These are phyloP conservation scores for Cuniculus paca DNA, from an alignment of 2,797 vertebrate genomes.

Conservation along the genomic window DNA sequence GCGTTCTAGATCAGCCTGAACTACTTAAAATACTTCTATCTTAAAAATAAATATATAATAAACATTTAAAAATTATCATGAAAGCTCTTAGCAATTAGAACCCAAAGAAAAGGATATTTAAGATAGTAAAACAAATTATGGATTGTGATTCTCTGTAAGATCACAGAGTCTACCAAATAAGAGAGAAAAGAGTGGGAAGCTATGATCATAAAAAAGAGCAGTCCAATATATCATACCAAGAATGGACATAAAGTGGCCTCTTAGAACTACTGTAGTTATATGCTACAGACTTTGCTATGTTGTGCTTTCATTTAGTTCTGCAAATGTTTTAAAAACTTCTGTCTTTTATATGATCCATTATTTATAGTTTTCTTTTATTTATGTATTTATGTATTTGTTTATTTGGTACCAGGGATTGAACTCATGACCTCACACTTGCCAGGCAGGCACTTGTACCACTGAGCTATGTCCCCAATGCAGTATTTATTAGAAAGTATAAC, in stretches of 20 bases:
- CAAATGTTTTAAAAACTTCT: background rate
- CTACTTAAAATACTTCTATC: background rate
- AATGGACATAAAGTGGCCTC: background rate
- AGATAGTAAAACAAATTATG: background rate
- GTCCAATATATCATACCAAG: background rate
- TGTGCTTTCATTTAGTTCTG: background rate
- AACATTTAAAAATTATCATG: background rate
- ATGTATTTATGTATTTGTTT: no score
- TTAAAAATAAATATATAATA: background rate
- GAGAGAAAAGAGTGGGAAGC: background rate
- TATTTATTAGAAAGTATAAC: no score
- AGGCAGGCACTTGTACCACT: no score
- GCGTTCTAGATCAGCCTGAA: background rate
- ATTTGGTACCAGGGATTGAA: no score
- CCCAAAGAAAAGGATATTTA: background rate
- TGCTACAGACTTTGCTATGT: background rate
- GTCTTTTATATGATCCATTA: no score
- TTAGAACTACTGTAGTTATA: background rate
- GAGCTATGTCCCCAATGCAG: no score
- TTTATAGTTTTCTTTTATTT: no score
- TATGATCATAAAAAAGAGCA: background rate
- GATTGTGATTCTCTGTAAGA: background rate
- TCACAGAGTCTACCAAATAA: no score
- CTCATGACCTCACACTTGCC: no score
- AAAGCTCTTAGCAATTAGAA: background rate